Conservation (phyloP, 2,888 invertebrate genomes). For the Busseola fusca region DNA sequence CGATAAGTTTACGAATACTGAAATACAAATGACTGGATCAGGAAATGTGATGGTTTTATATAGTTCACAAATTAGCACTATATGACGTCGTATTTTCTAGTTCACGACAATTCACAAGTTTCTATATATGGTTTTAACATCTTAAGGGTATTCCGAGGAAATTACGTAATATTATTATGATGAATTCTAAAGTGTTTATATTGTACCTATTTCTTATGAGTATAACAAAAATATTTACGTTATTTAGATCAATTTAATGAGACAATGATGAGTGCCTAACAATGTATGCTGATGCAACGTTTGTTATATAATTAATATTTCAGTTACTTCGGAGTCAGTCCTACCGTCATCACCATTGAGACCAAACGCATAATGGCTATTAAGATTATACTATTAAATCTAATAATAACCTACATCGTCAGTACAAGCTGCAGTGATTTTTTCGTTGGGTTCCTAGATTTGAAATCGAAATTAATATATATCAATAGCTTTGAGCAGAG, state of each 20-base stretch:
- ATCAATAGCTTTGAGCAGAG: slow-evolving; percentile 80
- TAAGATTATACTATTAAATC: slow-evolving; percentile 25
- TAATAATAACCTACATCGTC: slow-evolving; percentile 15
- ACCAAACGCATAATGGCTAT: slow-evolving; percentile 34
- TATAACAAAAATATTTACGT: slow-evolving; percentile 42
- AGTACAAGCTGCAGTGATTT: slow-evolving; percentile 57
- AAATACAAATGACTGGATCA: slow-evolving; percentile 35
- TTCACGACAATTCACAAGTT: slow-evolving; percentile 48
- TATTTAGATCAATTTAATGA: slow-evolving; percentile 24
- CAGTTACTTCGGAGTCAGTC: slow-evolving; percentile 31
- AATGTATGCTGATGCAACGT: slow-evolving; percentile 12
- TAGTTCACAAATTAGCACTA: slow-evolving; percentile 44
- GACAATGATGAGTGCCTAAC: slow-evolving; percentile 14
- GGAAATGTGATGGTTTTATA: slow-evolving; percentile 38
- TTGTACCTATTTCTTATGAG: neutral
- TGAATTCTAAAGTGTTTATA: slow-evolving; percentile 9
- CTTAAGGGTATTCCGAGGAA: slow-evolving; percentile 39
- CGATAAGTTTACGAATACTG: slow-evolving; percentile 3
- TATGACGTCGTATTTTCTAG: slow-evolving; percentile 38
- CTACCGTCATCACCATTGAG: slow-evolving; percentile 2
- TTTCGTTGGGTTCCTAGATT: slow-evolving; percentile 75
- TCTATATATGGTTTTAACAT: slow-evolving; percentile 41
- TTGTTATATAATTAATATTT: slow-evolving; percentile 3
- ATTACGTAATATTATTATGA: slow-evolving; percentile 31
- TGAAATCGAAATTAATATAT: slow-evolving; percentile 76